These are phyloP conservation scores for Cardiocondyla obscurior DNA, from an alignment of 1,140 invertebrate species.

Conservation along the genomic window DNA sequence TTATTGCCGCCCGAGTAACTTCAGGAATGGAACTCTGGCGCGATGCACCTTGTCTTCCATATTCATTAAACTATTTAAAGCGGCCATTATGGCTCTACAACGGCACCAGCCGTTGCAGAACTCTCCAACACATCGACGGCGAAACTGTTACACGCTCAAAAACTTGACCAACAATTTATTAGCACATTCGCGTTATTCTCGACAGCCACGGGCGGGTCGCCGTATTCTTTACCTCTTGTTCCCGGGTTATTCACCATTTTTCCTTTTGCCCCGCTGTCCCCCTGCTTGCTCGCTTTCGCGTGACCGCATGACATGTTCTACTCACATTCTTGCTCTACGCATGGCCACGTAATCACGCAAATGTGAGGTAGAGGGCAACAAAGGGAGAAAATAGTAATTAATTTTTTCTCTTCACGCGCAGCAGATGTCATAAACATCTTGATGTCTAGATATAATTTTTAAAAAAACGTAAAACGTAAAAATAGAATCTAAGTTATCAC, in stretches of 20 bases:
- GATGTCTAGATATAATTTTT: not conserved
- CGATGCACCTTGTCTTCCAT: slow-evolving; percentile 25
- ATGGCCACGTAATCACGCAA: slow-evolving; percentile 13
- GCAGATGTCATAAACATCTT: slow-evolving; percentile 2
- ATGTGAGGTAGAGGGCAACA: not conserved
- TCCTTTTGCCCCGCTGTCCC: not conserved
- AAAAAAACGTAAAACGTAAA: not conserved
- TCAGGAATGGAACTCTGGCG: slow-evolving; percentile 13
- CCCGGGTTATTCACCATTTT: not conserved
- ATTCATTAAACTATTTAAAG: slow-evolving; percentile 32
- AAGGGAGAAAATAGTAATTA: not conserved
- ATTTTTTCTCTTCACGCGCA: not conserved
- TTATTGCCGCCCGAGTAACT: slow-evolving; percentile 16
- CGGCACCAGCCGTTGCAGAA: not conserved
- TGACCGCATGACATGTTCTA: not conserved
- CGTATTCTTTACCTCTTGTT: not conserved
- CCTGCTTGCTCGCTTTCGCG: slow-evolving; percentile 1
- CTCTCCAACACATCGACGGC: not conserved
- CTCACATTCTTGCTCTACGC: not conserved
- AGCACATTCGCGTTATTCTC: not conserved
- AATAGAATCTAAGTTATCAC: not conserved
- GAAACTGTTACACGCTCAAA: slow-evolving; percentile 13
- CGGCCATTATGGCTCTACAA: slow-evolving; percentile 18
- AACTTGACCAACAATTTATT: slow-evolving; percentile 31
- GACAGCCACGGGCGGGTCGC: not conserved